Evolutionary conservation across 2,888 invertebrate species (phyloP).

Genomic region (Chloromyia formosa): DNA sequence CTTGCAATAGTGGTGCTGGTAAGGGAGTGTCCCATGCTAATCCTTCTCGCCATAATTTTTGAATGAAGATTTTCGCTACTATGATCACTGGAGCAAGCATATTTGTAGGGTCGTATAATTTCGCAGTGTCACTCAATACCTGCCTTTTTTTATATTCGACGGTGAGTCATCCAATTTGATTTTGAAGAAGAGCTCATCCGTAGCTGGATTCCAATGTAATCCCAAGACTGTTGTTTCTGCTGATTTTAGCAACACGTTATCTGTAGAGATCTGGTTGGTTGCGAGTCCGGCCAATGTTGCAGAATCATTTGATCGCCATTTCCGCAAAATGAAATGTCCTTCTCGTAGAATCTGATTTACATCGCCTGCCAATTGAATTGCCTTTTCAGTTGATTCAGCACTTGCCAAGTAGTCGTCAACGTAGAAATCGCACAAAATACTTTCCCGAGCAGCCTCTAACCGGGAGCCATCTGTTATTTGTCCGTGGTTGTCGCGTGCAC

Average conservation of each 20-base stretch:
- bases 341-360: conserved; percentile 11
- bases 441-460: conserved; percentile 1
- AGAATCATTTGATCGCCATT: conserved; percentile 42
- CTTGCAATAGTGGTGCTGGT: conserved; percentile 28
- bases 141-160: conserved; percentile 18
- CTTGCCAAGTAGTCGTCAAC: neutral
- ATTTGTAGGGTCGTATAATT: conserved; percentile 27
- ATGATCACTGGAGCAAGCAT: conserved; percentile 46
- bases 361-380: neutral
- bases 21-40: conserved; percentile 44
- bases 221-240: conserved; percentile 1
- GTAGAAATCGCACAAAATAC: conserved; percentile 13
- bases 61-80: conserved; percentile 43
- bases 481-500: conserved; percentile 38
- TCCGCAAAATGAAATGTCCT: conserved; percentile 42
- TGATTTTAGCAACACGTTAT: neutral
- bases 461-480: conserved; percentile 12
- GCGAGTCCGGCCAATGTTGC: conserved; percentile 23
- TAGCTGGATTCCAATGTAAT: conserved; percentile 10
- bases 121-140: conserved; percentile 9
- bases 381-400: conserved; percentile 10
- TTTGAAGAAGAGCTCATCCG: conserved; percentile 23
- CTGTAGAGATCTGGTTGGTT: neutral
- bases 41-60: conserved; percentile 30
- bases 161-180: conserved; percentile 35